Evolutionary conservation across 2,888 invertebrate genomes (phyloP), one percentile per base, ranked within the genome.

Genomic region (Eilema depressum): DNA sequence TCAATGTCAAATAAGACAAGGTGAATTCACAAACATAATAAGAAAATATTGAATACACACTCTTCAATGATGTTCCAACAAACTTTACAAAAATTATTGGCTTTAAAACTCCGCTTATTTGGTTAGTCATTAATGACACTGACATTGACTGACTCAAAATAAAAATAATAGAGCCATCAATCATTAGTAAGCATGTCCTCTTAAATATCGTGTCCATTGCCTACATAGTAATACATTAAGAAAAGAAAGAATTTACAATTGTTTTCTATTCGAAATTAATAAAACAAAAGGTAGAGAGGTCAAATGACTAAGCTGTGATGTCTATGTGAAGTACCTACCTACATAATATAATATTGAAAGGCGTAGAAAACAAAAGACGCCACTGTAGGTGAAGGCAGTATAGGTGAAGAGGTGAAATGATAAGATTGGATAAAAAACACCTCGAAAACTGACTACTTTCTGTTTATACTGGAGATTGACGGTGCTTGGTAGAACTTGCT

Each of bases 171-270:
- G n/a, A 53, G n/a, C 0, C 20, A n/a, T 53, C n/a, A 53, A 53
- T 53, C 53, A 53, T 53, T 53, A 53, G n/a, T n/a, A n/a, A n/a
- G n/a, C 53, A n/a, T 20, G n/a, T 53, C n/a, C 53, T 53, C n/a
- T n/a, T 53, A 53, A 53, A 3, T 4, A 47, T 20, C 17, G 2
- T 4, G 53, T n/a, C 53, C 53, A 53, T 53, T n/a, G 10, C 53
- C 10, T 53, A 53, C 47, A 5, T 12, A 11, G 2, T 2, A 47
- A 47, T 47, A 20, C 41, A 20, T 53, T 8, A n/a, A 53, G 20
- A n/a, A n/a, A 53, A 53, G 53, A 53, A 20, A 53, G 53, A 53
- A n/a, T 10, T 53, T 3, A n/a, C 8, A 8, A 47, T 20, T 47
- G 8, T 20, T 47, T 47, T 47, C 20, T 7, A 1, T 47, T 20